Base-by-base conservation (phyloP, 2,113 vertebrate genomes). In the Gallinago jamesoni region DNA sequence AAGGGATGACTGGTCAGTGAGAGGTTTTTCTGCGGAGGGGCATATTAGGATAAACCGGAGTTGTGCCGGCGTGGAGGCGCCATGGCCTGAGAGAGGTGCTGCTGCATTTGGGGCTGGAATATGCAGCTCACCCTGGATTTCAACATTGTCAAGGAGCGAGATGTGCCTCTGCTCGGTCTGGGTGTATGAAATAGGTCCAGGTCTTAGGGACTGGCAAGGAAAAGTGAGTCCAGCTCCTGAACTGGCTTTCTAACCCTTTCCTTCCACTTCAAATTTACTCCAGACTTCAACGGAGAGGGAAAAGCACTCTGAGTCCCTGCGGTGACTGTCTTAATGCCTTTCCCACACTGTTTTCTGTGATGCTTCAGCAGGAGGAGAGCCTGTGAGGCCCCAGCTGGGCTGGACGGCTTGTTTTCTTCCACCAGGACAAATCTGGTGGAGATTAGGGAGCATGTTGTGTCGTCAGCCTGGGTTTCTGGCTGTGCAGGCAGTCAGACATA, bases 401-500 rank as follows among this genome's bases (percentile, higher is more conserved):
- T 72, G 81, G 35, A 14, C 19, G 39, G 57, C 57, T 94, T 94
- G 35, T 86, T 86, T 92, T 79, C 75, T 77, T 93, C n/a, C 59
- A 43, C 48, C 1, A 10, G 87, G 69, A 69, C 55, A 88, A 79
- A 89, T 86, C 90, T 89, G 76, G 52, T 85, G 72, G 79, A 80
- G 91, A 95, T 94, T 87, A 95, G 82, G n/a, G 87, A 67, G 74
- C 37, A 11, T 18, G n/a, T 72, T 63, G 27, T 92, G 66, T 81
- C 3, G 0, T 87, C 62, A 55, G 75, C 59, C 76, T 63, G 50
- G 25, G 35, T 50, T 70, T 97, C 74, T 94, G 69, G 75, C 74
- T 68, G 14, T 25, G 14, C 70, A 89, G 64, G 83, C 91, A 69
- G 33, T 84, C 68, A 91, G 79, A 88, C 91, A 97, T 93, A 96